phyloP scores from a whole-genome alignment of 1,140 invertebrate species.

The Drosophila punjabiensis region DNA sequence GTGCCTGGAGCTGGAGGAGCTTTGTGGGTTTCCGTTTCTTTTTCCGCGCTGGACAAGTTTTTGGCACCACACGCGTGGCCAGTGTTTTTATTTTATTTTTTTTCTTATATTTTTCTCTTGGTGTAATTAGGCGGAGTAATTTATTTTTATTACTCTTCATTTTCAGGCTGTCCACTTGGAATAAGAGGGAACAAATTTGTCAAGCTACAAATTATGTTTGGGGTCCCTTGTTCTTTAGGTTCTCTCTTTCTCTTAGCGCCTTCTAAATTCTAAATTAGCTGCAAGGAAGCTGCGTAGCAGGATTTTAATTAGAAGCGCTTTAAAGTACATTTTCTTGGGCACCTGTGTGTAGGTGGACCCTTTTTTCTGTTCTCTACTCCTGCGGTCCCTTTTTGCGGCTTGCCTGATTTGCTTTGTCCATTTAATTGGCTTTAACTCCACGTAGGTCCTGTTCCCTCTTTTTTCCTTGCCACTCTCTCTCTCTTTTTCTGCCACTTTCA shows the following conservation, averaged over 20 bases:
- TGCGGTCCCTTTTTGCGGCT: conserved; percentile 28
- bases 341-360: conserved; percentile 13
- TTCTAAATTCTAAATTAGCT: conserved; percentile 17
- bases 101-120: conserved; percentile 12
- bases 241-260: not conserved
- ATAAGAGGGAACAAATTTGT: conserved; percentile 60
- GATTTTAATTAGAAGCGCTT: conserved; percentile 49
- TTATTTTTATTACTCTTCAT: conserved; percentile 74
- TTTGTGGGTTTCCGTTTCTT: conserved; percentile 5
- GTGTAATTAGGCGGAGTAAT: conserved; percentile 74
- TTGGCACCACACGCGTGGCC: conserved; percentile 24
- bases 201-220: conserved; percentile 53
- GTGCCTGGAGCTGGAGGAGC: not conserved
- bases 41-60: conserved; percentile 30
- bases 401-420: conserved; percentile 46
- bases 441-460: conserved; percentile 1
- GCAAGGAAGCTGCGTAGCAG: conserved; percentile 16
- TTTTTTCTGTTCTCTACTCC: not conserved
- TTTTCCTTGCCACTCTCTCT: not conserved
- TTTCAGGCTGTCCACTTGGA: conserved; percentile 48
- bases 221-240: conserved; percentile 9
- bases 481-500: conserved; percentile 14
- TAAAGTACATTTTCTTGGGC: conserved; percentile 11
- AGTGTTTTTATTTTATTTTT: not conserved
- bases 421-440: conserved; percentile 52